Percentiles rank a stretch among this genome's conserved stretches.
phyloP scores from a whole-genome alignment of 2,888 invertebrate genomes.

The Phalangium opilio region DNA sequence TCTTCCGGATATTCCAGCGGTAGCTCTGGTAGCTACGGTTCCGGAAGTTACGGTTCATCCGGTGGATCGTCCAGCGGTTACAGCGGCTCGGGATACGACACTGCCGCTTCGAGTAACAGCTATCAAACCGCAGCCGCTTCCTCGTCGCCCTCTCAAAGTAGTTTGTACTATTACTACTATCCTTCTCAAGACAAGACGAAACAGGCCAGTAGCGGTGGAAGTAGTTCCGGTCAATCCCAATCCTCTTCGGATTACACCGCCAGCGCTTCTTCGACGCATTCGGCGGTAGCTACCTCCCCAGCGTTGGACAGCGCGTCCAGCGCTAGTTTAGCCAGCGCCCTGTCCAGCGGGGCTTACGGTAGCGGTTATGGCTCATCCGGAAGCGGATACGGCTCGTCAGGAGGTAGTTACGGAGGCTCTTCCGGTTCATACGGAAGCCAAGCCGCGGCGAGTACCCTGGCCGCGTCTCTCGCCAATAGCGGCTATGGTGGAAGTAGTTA shows the following conservation, averaged over 20 bases:
- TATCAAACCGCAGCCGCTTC: background rate
- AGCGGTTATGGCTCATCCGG: background rate
- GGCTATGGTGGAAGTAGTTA: slow-evolving; percentile 3
- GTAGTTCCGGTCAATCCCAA: background rate
- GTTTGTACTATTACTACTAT: slow-evolving; percentile 22
- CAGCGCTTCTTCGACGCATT: background rate
- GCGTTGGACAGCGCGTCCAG: background rate
- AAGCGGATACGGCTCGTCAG: background rate
- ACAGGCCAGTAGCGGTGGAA: slow-evolving; percentile 15
- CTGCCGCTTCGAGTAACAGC: background rate
- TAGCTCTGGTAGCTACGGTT: no score
- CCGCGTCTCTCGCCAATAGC: no score
- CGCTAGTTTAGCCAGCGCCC: background rate
- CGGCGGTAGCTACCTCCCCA: background rate
- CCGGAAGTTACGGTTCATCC: background rate
- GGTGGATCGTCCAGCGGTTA: slow-evolving; percentile 8
- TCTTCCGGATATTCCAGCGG: no score
- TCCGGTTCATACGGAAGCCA: background rate
- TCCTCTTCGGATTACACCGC: background rate
- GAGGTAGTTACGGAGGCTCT: background rate
- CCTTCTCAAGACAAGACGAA: slow-evolving; percentile 18
- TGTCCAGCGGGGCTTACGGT: background rate
- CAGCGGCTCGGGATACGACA: slow-evolving; percentile 11
- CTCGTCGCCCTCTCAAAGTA: slow-evolving; percentile 12
- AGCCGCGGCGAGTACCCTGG: background rate